These are phyloP conservation scores for Lithobates pipiens DNA, from an alignment of 2,797 vertebrate species.

Conservation along the genomic window DNA sequence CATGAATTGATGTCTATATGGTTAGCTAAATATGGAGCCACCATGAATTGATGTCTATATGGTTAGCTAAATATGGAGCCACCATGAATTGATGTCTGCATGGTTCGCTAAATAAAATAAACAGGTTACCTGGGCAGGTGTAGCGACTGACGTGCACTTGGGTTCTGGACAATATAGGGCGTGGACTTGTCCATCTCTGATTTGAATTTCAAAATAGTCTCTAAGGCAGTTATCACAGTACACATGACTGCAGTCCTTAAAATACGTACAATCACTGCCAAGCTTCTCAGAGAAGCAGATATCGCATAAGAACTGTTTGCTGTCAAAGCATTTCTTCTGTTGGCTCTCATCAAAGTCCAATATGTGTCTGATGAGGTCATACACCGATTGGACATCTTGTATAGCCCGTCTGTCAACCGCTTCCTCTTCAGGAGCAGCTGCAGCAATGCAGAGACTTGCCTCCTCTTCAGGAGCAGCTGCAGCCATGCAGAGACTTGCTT, in stretches of 20 bases:
- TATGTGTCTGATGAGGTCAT: slow-evolving; percentile 86
- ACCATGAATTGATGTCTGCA: no score
- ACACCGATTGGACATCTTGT: slow-evolving; percentile 80
- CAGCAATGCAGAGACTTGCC: slow-evolving; percentile 61
- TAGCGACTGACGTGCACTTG: slow-evolving; percentile 89
- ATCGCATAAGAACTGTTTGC: slow-evolving; percentile 86
- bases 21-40: no score
- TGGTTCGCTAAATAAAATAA: not conserved
- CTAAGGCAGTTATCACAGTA: slow-evolving; percentile 93
- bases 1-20: no score
- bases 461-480: not conserved
- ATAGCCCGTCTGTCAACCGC: slow-evolving; percentile 82
- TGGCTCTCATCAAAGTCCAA: slow-evolving; percentile 92
- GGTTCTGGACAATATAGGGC: slow-evolving; percentile 95
- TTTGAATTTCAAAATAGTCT: slow-evolving; percentile 96
- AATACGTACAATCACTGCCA: slow-evolving; percentile 87
- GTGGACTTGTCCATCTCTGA: slow-evolving; percentile 93
- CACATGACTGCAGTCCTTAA: slow-evolving; percentile 90
- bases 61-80: no score
- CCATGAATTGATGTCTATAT: no score
- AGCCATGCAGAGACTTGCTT: not conserved
- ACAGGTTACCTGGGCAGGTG: slow-evolving; percentile 87
- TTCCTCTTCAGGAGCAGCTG: slow-evolving; percentile 67
- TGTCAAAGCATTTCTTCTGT: slow-evolving; percentile 87
- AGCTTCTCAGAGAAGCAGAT: slow-evolving; percentile 95